phyloP scores from a whole-genome alignment of 2,888 invertebrate species.

The Plemyria rubiginata region DNA sequence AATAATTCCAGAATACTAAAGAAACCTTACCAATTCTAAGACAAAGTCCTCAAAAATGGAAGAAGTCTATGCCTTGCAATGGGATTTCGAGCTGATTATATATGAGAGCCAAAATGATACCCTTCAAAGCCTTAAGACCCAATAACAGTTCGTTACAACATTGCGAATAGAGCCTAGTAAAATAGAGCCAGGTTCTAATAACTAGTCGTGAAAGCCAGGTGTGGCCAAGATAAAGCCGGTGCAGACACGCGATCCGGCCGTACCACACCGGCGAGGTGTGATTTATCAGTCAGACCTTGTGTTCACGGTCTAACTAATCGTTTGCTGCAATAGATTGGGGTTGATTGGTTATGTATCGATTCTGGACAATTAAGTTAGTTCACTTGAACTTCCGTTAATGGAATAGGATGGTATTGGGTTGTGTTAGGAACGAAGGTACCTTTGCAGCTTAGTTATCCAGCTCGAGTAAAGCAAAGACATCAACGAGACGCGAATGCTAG shows the following conservation, averaged over 20 bases:
- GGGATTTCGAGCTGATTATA: neutral
- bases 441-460: neutral
- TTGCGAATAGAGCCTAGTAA: slow-evolving; percentile 19
- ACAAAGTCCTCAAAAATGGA: no score
- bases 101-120: neutral
- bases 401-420: neutral
- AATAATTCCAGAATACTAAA: no score
- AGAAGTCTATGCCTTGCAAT: no score
- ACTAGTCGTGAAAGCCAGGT: slow-evolving; percentile 58
- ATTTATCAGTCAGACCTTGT: slow-evolving; percentile 44
- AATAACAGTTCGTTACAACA: slow-evolving; percentile 36
- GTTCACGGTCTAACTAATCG: slow-evolving; percentile 34
- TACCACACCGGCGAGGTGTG: slow-evolving; percentile 50
- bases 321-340: slow-evolving; percentile 33
- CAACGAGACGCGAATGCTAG: neutral
- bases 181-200: slow-evolving; percentile 44
- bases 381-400: neutral
- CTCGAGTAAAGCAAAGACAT: neutral
- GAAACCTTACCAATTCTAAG: no score
- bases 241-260: slow-evolving; percentile 38
- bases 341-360: slow-evolving; percentile 32
- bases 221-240: slow-evolving; percentile 59
- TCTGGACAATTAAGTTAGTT: slow-evolving; percentile 15
- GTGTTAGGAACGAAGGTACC: neutral
- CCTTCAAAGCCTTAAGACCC: slow-evolving; percentile 12